Conservation (phyloP, 2,888 invertebrate species). For the Neria commutata region DNA sequence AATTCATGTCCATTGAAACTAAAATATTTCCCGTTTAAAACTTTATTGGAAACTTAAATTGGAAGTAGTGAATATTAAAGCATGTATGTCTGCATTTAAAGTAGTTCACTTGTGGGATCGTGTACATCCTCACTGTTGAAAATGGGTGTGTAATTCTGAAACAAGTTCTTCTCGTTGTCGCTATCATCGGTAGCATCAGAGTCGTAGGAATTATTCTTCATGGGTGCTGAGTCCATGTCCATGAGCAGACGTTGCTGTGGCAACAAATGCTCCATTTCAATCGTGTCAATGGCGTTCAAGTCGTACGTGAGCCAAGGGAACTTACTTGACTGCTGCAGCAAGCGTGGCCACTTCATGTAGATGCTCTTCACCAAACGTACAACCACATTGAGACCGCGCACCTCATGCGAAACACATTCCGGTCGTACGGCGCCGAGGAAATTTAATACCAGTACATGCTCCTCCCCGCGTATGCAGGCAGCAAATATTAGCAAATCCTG, state of each 20-base stretch:
- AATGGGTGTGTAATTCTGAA: slow-evolving; percentile 35
- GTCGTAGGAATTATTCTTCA: slow-evolving; percentile 12
- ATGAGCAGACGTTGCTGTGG: slow-evolving; percentile 32
- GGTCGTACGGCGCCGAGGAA: slow-evolving; percentile 39
- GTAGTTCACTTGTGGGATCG: slow-evolving; percentile 25
- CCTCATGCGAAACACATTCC: slow-evolving; percentile 40
- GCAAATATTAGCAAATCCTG: slow-evolving; percentile 31
- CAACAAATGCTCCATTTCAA: slow-evolving; percentile 32
- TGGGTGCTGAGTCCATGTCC: slow-evolving; percentile 8
- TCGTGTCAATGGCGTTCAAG: slow-evolving; percentile 36
- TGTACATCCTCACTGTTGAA: slow-evolving; percentile 31
- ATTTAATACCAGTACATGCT: slow-evolving; percentile 37
- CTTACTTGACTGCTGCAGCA: slow-evolving; percentile 35
- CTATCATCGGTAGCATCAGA: slow-evolving; percentile 23
- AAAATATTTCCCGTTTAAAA: too few species aligned
- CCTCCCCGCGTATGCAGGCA: slow-evolving; percentile 31
- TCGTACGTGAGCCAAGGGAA: slow-evolving; percentile 41
- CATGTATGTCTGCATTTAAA: too few species aligned
- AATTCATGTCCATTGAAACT: too few species aligned
- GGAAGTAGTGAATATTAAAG: too few species aligned
- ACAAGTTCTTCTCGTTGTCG: slow-evolving; percentile 28
- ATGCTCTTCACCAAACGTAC: slow-evolving; percentile 44
- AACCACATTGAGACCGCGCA: slow-evolving; percentile 46
- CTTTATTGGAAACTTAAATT: too few species aligned
- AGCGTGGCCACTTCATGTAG: slow-evolving; percentile 41